A percentile compares a stretch with the other conserved stretches of the same genome.
phyloP scores from a whole-genome alignment of 2,113 vertebrate species.

The Seriola dumerili region DNA sequence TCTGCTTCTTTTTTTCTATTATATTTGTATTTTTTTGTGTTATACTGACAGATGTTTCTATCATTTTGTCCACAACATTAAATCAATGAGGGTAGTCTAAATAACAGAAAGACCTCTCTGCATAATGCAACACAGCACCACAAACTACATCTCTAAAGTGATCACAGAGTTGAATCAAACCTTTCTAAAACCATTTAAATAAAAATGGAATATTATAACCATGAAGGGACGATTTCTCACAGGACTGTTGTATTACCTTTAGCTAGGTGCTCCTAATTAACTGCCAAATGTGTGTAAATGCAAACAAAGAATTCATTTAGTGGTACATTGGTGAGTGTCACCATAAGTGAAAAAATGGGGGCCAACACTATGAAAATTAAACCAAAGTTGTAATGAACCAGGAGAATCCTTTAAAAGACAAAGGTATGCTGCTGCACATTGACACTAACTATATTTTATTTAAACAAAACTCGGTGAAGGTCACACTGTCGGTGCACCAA shows the following conservation, averaged over 20 bases:
- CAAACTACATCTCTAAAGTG: too few species aligned
- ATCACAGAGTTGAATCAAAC: too few species aligned
- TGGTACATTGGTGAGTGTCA: not conserved
- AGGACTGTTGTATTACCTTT: not conserved
- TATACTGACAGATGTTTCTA: too few species aligned
- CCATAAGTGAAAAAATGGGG: not conserved
- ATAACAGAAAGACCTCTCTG: too few species aligned
- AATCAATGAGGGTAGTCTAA: too few species aligned
- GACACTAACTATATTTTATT: constrained; percentile 31
- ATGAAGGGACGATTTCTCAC: not conserved
- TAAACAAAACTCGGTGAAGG: constrained; percentile 58
- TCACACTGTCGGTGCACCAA: constrained; percentile 32
- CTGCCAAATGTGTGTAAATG: not conserved
- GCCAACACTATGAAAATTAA: not conserved
- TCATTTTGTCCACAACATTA: too few species aligned
- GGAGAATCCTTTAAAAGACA: constrained; percentile 4
- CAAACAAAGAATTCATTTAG: not conserved
- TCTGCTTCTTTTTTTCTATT: too few species aligned
- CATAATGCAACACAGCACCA: too few species aligned
- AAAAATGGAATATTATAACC: not conserved
- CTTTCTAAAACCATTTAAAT: too few species aligned
- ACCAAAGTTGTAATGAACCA: not conserved
- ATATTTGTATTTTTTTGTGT: too few species aligned
- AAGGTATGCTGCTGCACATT: not conserved
- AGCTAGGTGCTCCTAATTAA: not conserved